Evolutionary conservation across 2,797 vertebrate species (phyloP).

Genomic region (Decapterus maruadsi): DNA sequence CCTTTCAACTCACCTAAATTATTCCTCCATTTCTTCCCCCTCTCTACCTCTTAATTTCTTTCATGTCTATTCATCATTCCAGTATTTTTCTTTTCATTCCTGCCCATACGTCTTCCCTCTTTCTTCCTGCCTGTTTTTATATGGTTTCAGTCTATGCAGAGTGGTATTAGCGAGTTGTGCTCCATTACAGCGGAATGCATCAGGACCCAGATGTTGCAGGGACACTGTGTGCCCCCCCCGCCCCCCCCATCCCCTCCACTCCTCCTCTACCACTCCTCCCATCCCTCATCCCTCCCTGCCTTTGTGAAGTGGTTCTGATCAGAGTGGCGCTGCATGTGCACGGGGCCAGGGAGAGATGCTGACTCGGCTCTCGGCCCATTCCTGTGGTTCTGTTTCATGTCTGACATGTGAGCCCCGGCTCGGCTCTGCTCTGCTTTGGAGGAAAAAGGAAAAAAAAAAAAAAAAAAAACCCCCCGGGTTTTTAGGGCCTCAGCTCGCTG

Average conservation of each 20-base stretch:
- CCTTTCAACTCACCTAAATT: conserved; percentile 51
- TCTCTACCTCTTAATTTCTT: conserved; percentile 64
- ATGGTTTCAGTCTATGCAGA: conserved; percentile 69
- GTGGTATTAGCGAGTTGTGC: conserved; percentile 77
- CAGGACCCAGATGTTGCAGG: conserved; percentile 84
- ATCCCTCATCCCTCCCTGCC: conserved; percentile 62
- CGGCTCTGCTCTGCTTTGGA: conserved; percentile 43
- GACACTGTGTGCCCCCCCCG: conserved; percentile 52
- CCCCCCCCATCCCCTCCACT: conserved; percentile 9
- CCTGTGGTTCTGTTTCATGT: conserved; percentile 86
- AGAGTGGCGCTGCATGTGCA: conserved; percentile 68
- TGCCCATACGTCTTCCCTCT: conserved; percentile 53
- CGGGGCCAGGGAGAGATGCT: conserved; percentile 74
- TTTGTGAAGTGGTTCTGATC: conserved; percentile 86
- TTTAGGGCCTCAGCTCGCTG: conserved; percentile 42
- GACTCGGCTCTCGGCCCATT: conserved; percentile 84
- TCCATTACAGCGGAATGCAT: conserved; percentile 82
- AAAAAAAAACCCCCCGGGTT: conserved; percentile 9
- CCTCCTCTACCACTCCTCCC: conserved; percentile 56
- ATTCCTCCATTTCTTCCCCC: conserved; percentile 33
- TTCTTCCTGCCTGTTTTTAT: conserved; percentile 66
- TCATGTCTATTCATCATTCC: conserved; percentile 67
- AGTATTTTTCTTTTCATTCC: conserved; percentile 65
- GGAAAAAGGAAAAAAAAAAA: conserved; percentile 13
- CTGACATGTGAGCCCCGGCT: conserved; percentile 71